Base-by-base conservation (phyloP, 1,140 invertebrate species). In the Philopotamus ludificatus region DNA sequence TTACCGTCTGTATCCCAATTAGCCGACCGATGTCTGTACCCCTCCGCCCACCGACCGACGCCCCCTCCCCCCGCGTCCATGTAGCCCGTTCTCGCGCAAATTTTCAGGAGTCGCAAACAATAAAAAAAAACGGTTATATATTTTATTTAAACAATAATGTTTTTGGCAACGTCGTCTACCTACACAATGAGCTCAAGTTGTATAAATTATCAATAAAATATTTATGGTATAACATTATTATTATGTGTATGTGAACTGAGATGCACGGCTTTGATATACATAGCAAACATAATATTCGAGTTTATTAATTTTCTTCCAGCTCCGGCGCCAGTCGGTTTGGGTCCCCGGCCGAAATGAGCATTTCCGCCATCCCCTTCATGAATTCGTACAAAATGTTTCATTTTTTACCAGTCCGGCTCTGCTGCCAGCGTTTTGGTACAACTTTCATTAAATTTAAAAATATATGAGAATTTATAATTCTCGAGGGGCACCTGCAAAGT, bases 401-500 rank as follows among this genome's bases (percentile, higher is more conserved):
- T 63, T 63, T 63, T 63, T 63, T 63, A 41, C 44, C 20, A 60
- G 57, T 60, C 57, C 21, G n/a, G 1, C 57, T 3, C 22, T 21
- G 61, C 39, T 25, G 16, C n/a, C 25, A 28, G 50, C 12, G 50
- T 26, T 44, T 18, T 41, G 3, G 61, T 54, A 63, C 61, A 63
- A 53, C 61, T 63, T 63, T 63, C 50, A 63, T 63, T 63, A 63
- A 53, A 54, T 54, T 54, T 42, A 54, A 49, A 49, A 45, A 53
- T 54, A 63, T 54, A 63, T 54, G 51, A 28, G 61, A 54, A 63
- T 63, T 63, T 54, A 63, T 63, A 63, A 63, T 53, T 54, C 61
- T 20, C 61, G 45, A 49, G 59, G 34, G 58, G 15, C 45, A 41
- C 44, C 45, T 51, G 59, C 59, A 47, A 51, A 34, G 28, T 16